Conservation (phyloP, 2,888 invertebrate genomes). For the Cheilosia impressa region DNA sequence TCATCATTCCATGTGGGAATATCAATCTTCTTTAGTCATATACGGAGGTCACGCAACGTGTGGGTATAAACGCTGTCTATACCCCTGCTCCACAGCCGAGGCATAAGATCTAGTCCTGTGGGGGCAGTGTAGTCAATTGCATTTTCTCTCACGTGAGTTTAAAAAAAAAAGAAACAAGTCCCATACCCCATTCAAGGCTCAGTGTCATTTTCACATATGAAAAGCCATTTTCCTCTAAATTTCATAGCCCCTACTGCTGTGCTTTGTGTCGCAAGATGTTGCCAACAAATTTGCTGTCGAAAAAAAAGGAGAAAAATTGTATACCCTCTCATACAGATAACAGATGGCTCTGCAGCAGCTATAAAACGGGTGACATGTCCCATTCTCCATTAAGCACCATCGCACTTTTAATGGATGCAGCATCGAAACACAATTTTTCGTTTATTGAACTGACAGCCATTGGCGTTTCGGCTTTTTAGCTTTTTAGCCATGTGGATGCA, state of each 20-base stretch:
- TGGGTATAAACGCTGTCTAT: too few relatives aligned
- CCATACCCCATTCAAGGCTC: too few relatives aligned
- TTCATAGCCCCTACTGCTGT: neutral
- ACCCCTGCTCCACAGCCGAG: too few relatives aligned
- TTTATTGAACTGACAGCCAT: conserved; percentile 67
- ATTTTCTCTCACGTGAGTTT: too few relatives aligned
- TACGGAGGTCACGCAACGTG: neutral
- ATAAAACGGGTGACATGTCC: conserved; percentile 50
- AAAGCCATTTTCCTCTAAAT: conserved; percentile 2
- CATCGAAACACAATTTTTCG: conserved; percentile 65
- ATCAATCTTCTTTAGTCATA: neutral
- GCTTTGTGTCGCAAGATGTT: conserved; percentile 42
- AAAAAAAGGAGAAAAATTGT: neutral
- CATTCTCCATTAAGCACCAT: conserved; percentile 49
- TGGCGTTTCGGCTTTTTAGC: conserved; percentile 50
- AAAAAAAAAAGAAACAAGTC: too few relatives aligned
- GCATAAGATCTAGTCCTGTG: too few relatives aligned
- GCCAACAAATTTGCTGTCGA: conserved; percentile 17
- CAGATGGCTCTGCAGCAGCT: conserved; percentile 11
- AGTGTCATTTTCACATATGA: neutral
- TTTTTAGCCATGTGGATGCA: conserved; percentile 56
- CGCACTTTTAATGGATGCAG: conserved; percentile 56
- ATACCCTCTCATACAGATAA: neutral
- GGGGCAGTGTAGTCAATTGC: too few relatives aligned
- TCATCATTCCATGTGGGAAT: neutral